These are phyloP conservation scores for Holothuria leucospilota DNA, from an alignment of 53 echinoderm and acorn worm species.

Conservation along the genomic window DNA sequence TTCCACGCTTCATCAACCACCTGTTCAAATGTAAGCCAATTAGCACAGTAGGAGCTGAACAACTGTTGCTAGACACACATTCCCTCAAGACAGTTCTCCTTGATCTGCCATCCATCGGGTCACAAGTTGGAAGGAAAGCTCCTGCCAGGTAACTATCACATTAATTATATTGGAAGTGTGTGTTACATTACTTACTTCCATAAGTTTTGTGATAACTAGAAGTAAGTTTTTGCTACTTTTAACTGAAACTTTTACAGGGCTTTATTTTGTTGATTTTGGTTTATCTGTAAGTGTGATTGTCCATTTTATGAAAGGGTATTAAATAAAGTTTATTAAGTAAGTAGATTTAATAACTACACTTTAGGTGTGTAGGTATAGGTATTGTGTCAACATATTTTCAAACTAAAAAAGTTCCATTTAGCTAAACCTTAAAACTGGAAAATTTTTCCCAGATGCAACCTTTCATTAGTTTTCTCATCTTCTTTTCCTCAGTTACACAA, in stretches of 20 bases:
- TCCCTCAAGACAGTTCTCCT: slow-evolving; percentile 96
- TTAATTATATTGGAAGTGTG: not conserved
- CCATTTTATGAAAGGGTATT: too few relatives aligned
- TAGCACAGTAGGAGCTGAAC: slow-evolving; percentile 98
- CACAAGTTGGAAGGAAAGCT: slow-evolving; percentile 93
- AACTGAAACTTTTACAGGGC: too few relatives aligned
- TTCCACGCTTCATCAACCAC: slow-evolving; percentile 93
- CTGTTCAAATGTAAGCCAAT: slow-evolving; percentile 96
- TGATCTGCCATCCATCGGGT: slow-evolving; percentile 96
- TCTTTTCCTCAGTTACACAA: slow-evolving; percentile 76
- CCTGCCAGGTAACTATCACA: slow-evolving; percentile 81
- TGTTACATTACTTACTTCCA: too few relatives aligned
- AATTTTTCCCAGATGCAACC: not conserved
- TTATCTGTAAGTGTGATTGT: too few relatives aligned
- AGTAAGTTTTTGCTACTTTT: too few relatives aligned
- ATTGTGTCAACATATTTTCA: too few relatives aligned
- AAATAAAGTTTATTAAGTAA: too few relatives aligned
- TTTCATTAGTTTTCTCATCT: not conserved
- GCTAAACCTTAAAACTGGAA: not conserved
- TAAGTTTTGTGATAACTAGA: too few relatives aligned
- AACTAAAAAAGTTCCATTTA: too few relatives aligned
- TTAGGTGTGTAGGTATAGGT: too few relatives aligned
- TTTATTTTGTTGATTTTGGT: too few relatives aligned
- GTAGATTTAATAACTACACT: too few relatives aligned
- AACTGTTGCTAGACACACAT: slow-evolving; percentile 93